Conservation (phyloP, 1,140 invertebrate genomes). For the Neodiprion virginianus region DNA sequence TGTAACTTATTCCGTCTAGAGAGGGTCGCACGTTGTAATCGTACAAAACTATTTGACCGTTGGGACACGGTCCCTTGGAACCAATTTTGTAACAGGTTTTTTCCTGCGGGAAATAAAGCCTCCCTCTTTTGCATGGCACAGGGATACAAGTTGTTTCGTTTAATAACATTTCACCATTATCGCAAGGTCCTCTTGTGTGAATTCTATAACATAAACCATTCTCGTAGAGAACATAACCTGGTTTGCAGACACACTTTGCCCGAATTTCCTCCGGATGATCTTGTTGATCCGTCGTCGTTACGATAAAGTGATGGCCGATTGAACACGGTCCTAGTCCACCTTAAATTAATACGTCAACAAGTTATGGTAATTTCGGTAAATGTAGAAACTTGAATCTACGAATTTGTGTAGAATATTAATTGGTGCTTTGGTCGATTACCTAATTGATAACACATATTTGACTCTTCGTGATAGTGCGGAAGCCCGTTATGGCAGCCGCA, state of each 20-base stretch:
- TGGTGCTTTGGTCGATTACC: conserved; percentile 60
- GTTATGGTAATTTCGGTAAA: neutral
- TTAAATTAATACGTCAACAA: conserved; percentile 41
- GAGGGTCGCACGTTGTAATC: conserved; percentile 78
- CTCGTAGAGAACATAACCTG: conserved; percentile 70
- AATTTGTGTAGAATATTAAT: neutral
- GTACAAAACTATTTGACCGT: conserved; percentile 75
- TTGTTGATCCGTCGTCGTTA: conserved; percentile 39
- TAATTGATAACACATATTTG: conserved; percentile 75
- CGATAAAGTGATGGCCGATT: conserved; percentile 72
- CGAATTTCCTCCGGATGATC: conserved; percentile 37
- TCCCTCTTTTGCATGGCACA: conserved; percentile 74
- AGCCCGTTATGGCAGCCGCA: conserved; percentile 75
- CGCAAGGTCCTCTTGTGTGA: conserved; percentile 79
- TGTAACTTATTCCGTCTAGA: conserved; percentile 80
- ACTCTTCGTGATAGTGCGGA: conserved; percentile 74
- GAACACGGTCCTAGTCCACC: conserved; percentile 74
- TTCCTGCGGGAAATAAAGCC: conserved; percentile 76
- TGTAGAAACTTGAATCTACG: conserved; percentile 12
- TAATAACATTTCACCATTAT: conserved; percentile 69
- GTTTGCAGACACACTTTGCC: conserved; percentile 73
- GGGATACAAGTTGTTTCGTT: conserved; percentile 66
- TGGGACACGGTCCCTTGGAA: conserved; percentile 72
- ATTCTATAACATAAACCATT: conserved; percentile 77
- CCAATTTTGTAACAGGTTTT: conserved; percentile 79